A percentile compares a stretch with the other conserved stretches of the same genome.
These are phyloP conservation scores for Platyura marginata DNA, from an alignment of 1,140 invertebrate genomes.

Conservation along the genomic window DNA sequence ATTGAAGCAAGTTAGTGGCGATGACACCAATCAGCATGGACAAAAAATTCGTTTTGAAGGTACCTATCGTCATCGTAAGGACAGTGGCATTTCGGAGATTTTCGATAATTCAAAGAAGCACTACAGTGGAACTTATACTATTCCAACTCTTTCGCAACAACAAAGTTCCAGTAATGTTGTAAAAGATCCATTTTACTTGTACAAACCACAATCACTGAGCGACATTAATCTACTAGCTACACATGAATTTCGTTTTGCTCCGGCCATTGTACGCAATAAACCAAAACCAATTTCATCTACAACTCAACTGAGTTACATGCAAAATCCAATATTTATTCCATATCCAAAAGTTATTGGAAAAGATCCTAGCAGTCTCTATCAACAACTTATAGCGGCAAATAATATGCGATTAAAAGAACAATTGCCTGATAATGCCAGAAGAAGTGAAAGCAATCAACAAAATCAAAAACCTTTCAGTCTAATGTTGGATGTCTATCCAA, in stretches of 20 bases:
- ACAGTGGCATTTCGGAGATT: background rate
- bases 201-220: background rate
- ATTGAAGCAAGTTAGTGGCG: background rate
- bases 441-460: background rate
- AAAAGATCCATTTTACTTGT: background rate
- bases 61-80: background rate
- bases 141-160: background rate
- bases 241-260: background rate
- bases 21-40: background rate
- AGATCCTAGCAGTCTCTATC: background rate
- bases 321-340: no score
- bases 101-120: background rate
- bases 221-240: background rate
- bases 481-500: slow-evolving; percentile 29
- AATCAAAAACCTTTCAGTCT: slow-evolving; percentile 24
- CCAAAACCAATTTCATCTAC: background rate
- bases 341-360: no score
- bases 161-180: background rate
- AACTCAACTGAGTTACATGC: background rate
- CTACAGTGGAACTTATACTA: background rate
- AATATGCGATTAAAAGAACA: background rate
- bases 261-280: background rate
- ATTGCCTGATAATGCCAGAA: background rate
- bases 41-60: background rate
- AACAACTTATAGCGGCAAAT: slow-evolving; percentile 1